A percentile compares a stretch with the other conserved stretches of the same genome.
These are phyloP conservation scores for Diadegma fenestrale DNA, from an alignment of 2,888 invertebrate genomes.

Conservation along the genomic window DNA sequence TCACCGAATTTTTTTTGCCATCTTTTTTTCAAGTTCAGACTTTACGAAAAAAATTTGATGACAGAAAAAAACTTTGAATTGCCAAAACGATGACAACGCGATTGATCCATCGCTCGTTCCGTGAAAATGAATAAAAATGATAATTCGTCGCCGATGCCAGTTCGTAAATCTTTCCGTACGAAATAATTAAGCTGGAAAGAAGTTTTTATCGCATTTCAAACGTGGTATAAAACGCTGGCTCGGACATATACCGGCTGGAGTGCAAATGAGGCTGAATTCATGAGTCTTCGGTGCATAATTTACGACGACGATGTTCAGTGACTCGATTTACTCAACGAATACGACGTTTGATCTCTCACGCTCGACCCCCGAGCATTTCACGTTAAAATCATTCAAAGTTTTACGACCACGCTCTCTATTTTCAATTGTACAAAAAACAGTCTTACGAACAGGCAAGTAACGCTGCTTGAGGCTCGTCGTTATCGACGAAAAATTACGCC, in stretches of 20 bases:
- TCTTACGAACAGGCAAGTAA: not conserved
- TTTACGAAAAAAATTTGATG: no score
- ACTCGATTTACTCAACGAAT: not conserved
- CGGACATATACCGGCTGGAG: not conserved
- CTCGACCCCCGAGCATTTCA: not conserved
- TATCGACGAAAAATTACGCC: not conserved
- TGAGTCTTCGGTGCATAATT: not conserved
- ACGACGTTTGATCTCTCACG: not conserved
- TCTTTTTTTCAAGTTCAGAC: no score
- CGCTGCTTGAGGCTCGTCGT: not conserved
- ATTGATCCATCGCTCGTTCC: not conserved
- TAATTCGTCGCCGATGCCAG: not conserved
- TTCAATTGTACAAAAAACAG: not conserved
- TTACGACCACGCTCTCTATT: not conserved
- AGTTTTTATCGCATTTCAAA: not conserved
- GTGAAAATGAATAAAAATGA: not conserved
- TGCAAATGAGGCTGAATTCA: constrained; percentile 1
- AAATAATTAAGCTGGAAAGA: not conserved
- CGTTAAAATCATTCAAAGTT: not conserved
- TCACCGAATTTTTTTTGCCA: no score
- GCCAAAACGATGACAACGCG: not conserved
- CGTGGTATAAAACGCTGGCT: not conserved
- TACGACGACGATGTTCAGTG: not conserved
- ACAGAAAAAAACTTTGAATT: no score
- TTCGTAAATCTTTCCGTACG: not conserved